These are phyloP conservation scores for Pseudochaenichthys georgianus DNA, from an alignment of 2,797 vertebrate genomes.

Conservation along the genomic window DNA sequence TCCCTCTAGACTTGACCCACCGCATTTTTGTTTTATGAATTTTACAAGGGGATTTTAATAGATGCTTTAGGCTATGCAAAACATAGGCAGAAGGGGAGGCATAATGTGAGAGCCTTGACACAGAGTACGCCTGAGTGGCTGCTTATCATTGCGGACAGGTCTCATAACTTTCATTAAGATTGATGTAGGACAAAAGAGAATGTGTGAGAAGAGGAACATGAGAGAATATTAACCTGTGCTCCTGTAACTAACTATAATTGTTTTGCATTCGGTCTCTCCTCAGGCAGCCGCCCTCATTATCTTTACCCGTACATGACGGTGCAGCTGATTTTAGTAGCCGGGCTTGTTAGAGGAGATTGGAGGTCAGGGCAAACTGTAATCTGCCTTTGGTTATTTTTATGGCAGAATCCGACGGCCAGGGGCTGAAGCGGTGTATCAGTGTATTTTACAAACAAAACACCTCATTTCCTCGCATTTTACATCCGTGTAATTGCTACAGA, in stretches of 20 bases:
- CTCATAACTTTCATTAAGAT: constrained; percentile 99
- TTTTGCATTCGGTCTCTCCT: constrained; percentile 94
- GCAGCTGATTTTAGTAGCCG: constrained; percentile 89
- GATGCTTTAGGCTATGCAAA: constrained; percentile 99
- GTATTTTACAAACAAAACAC: constrained; percentile 77
- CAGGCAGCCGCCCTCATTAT: constrained; percentile 94
- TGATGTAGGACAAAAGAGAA: constrained; percentile 94
- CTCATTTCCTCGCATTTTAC: constrained; percentile 73
- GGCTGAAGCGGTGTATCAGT: constrained; percentile 64
- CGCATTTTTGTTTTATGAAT: constrained; percentile 99
- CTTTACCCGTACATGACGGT: constrained; percentile 94
- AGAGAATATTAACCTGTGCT: constrained; percentile 99
- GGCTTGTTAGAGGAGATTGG: constrained; percentile 85
- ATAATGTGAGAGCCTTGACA: constrained; percentile 96
- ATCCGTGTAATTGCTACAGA: constrained; percentile 67
- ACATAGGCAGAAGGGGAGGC: constrained; percentile 96
- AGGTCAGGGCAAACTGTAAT: constrained; percentile 84
- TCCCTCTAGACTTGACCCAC: constrained; percentile 99
- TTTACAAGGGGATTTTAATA: constrained; percentile 99
- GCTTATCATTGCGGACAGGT: constrained; percentile 99
- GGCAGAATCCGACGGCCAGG: constrained; percentile 66
- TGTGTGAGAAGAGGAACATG: constrained; percentile 88
- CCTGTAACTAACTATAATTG: constrained; percentile 97
- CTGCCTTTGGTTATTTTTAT: constrained; percentile 80
- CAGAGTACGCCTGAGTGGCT: constrained; percentile 94